A percentile compares a stretch with the other conserved stretches of the same genome.
Conservation (phyloP, 2,888 invertebrate genomes). For the Mimas tiliae region DNA sequence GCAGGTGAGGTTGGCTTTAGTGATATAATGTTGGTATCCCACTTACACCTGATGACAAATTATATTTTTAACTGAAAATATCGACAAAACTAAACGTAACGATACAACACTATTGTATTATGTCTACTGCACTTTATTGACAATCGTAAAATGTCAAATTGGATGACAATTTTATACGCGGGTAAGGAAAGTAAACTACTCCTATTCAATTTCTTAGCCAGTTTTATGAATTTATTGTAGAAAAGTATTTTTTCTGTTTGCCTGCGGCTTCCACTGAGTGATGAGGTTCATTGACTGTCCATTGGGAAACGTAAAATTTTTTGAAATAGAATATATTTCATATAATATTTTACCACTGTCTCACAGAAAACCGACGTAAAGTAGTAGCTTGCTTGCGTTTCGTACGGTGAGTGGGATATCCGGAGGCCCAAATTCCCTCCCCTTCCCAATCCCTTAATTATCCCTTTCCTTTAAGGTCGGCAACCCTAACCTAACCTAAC, state of each 20-base stretch:
- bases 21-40: too few species aligned
- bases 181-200: neutral
- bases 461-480: too few species aligned
- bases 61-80: neutral
- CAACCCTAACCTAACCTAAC: too few species aligned
- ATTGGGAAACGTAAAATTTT: neutral
- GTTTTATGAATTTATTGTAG: neutral
- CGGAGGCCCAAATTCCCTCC: too few species aligned
- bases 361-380: too few species aligned
- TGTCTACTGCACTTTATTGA: neutral
- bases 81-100: neutral
- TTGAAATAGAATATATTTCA: too few species aligned
- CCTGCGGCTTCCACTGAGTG: neutral
- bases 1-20: too few species aligned
- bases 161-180: conserved; percentile 11
- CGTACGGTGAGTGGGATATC: too few species aligned
- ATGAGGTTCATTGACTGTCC: neutral
- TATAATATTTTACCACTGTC: too few species aligned
- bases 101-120: neutral
- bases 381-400: too few species aligned
- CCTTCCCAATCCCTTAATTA: too few species aligned
- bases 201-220: neutral
- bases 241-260: neutral
- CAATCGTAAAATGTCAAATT: conserved; percentile 21
- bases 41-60: too few species aligned